A percentile compares a stretch with the other conserved stretches of the same genome.
Evolutionary conservation across 2,113 vertebrate genomes (phyloP).

Genomic region (Sorex araneus): DNA sequence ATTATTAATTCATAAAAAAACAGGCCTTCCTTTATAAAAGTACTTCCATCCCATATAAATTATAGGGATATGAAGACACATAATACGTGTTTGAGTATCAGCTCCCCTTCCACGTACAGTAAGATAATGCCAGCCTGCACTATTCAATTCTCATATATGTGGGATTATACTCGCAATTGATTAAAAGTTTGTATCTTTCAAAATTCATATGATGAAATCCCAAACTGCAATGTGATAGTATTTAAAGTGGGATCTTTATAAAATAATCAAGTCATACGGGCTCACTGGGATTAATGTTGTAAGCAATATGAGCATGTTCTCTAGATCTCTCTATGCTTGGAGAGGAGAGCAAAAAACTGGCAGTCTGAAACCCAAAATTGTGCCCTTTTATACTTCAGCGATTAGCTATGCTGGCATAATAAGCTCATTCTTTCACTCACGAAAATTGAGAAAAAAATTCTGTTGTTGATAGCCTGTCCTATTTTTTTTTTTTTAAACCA

Average conservation of each 20-base stretch:
- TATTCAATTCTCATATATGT: neutral
- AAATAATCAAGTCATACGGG: neutral
- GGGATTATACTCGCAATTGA: neutral
- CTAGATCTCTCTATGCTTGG: neutral
- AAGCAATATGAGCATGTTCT: neutral
- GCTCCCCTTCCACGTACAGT: neutral
- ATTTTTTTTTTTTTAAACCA: no score
- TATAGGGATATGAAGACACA: conserved; percentile 35
- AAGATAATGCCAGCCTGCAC: neutral
- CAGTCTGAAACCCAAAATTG: neutral
- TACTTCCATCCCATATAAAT: neutral
- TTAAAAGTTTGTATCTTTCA: neutral
- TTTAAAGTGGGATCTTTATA: neutral
- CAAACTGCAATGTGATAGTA: neutral
- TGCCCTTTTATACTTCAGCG: neutral
- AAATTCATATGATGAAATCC: neutral
- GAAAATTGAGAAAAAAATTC: neutral
- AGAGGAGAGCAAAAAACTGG: neutral
- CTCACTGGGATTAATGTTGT: neutral
- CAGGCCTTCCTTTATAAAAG: neutral
- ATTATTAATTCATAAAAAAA: conserved; percentile 54
- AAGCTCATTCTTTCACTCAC: neutral
- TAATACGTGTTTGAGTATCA: neutral
- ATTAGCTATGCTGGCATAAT: neutral
- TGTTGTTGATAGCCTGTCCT: neutral